Percentiles rank a stretch among this genome's conserved stretches.
Conservation (phyloP, 2,888 invertebrate species). For the Nomada hirtipes region DNA sequence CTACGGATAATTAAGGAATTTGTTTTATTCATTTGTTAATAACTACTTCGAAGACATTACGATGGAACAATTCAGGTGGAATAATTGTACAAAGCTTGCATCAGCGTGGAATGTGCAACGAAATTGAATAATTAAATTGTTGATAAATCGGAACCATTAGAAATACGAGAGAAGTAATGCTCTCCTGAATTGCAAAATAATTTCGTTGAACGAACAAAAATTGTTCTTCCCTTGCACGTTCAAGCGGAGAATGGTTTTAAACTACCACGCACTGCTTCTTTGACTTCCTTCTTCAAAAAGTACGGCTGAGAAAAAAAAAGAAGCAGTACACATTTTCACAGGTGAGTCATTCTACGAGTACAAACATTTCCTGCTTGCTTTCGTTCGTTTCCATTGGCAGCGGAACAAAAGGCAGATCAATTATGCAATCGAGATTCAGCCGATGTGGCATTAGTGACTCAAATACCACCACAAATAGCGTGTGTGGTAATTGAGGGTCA, state of each 20-base stretch:
- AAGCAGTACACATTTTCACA: too few species aligned
- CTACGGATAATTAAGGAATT: too few species aligned
- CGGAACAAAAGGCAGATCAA: constrained; percentile 38
- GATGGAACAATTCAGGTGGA: too few species aligned
- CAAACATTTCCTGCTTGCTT: not conserved
- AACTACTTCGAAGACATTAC: too few species aligned
- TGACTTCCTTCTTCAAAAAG: not conserved
- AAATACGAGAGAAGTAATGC: too few species aligned
- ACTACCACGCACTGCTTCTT: not conserved
- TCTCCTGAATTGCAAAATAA: not conserved
- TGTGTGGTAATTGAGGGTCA: constrained; percentile 35
- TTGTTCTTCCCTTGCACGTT: constrained; percentile 2
- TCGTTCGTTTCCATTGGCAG: not conserved
- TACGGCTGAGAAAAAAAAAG: too few species aligned
- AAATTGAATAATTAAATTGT: too few species aligned
- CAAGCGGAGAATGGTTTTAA: not conserved
- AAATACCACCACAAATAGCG: constrained; percentile 25
- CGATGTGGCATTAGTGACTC: constrained; percentile 32
- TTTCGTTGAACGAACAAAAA: not conserved
- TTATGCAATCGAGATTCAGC: constrained; percentile 44
- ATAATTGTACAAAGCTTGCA: too few species aligned
- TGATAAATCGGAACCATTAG: too few species aligned
- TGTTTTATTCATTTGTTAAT: too few species aligned
- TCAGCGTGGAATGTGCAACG: too few species aligned
- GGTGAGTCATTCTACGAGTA: too few species aligned